A percentile compares a stretch with the other conserved stretches of the same genome.
phyloP scores from a whole-genome alignment of 2,797 vertebrate genomes.

The Tympanoctomys barrerae region DNA sequence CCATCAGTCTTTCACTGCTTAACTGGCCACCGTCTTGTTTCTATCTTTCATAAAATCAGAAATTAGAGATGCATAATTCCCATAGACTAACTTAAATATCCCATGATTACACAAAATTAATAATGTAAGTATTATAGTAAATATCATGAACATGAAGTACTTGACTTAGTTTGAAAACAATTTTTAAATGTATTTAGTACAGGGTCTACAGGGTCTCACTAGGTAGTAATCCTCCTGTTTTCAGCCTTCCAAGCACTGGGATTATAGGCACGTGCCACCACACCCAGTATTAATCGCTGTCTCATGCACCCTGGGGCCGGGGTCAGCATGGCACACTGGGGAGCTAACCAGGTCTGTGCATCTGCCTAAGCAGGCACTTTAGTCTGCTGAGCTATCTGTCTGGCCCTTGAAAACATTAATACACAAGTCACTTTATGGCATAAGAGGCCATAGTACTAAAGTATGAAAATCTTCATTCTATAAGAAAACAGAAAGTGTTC shows the following conservation, averaged over 20 bases:
- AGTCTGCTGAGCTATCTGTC: too few species aligned
- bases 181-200: too few species aligned
- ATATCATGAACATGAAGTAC: background rate
- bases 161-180: background rate
- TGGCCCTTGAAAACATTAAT: background rate
- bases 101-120: background rate
- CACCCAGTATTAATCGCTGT: too few species aligned
- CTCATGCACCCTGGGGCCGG: too few species aligned
- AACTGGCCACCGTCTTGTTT: background rate
- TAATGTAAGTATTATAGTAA: background rate
- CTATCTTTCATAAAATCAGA: background rate
- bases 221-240: too few species aligned
- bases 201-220: too few species aligned
- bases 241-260: too few species aligned
- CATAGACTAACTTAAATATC: background rate
- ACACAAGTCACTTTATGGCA: background rate
- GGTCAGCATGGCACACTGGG: too few species aligned
- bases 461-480: background rate
- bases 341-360: too few species aligned
- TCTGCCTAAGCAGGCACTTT: too few species aligned
- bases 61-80: background rate
- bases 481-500: background rate
- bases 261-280: too few species aligned
- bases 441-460: background rate
- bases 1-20: background rate